Conservation (phyloP, 2,888 invertebrate genomes). For the Tenodera sinensis region DNA sequence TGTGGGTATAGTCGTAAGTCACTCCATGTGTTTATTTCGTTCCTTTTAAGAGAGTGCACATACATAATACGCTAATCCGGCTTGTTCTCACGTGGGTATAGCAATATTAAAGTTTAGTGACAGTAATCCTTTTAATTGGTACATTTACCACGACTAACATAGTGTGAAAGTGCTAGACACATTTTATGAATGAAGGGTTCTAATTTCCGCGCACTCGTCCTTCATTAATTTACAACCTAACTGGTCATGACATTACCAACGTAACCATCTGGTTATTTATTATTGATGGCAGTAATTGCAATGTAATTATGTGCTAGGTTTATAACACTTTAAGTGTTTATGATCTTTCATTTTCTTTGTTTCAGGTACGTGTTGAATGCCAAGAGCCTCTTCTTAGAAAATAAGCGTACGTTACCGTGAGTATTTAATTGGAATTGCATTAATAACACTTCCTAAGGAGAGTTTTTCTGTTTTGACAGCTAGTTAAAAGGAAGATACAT, state of each 20-base stretch:
- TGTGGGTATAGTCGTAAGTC: too few relatives aligned
- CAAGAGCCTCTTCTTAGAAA: not conserved
- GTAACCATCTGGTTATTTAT: not conserved
- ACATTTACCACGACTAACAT: not conserved
- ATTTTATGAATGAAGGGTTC: not conserved
- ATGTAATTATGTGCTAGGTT: not conserved
- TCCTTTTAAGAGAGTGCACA: too few relatives aligned
- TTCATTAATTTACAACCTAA: not conserved
- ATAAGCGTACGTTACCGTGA: not conserved
- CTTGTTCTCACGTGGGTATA: too few relatives aligned
- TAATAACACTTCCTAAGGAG: too few relatives aligned
- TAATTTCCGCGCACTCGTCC: not conserved
- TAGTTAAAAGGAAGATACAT: too few relatives aligned
- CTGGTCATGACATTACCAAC: not conserved
- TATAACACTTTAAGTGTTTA: not conserved
- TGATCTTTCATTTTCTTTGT: not conserved
- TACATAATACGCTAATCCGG: too few relatives aligned
- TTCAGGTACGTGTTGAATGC: not conserved
- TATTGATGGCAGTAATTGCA: not conserved
- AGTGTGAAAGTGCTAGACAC: not conserved
- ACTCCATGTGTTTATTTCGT: too few relatives aligned
- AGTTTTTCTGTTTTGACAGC: too few relatives aligned
- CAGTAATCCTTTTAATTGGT: not conserved
- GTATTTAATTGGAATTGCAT: not conserved
- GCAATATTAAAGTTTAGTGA: too few relatives aligned